phyloP scores from a whole-genome alignment of 2,888 invertebrate genomes.

The Cheilosia impressa region DNA sequence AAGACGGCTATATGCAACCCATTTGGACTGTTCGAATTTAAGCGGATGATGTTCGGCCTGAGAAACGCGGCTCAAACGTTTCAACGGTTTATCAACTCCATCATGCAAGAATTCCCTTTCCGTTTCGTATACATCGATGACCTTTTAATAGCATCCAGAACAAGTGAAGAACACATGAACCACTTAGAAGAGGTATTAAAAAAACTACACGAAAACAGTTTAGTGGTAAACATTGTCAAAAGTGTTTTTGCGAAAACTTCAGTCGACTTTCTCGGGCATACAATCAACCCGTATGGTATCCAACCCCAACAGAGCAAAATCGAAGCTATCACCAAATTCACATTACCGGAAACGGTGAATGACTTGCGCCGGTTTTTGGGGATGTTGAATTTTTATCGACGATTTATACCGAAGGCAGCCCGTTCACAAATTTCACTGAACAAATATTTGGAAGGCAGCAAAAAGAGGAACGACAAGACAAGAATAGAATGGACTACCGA shows the following conservation, averaged over 20 bases:
- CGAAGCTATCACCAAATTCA: slow-evolving; percentile 54
- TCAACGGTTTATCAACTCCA: slow-evolving; percentile 59
- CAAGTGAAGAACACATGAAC: slow-evolving; percentile 68
- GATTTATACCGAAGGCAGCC: slow-evolving; percentile 51
- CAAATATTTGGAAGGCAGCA: slow-evolving; percentile 41
- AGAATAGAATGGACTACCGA: slow-evolving; percentile 38
- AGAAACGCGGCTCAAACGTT: slow-evolving; percentile 68
- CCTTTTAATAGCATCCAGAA: slow-evolving; percentile 76
- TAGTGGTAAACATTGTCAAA: slow-evolving; percentile 74
- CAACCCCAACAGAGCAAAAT: slow-evolving; percentile 59
- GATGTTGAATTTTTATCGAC: slow-evolving; percentile 69
- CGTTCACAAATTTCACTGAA: slow-evolving; percentile 33
- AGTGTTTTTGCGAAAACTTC: slow-evolving; percentile 53
- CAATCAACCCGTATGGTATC: slow-evolving; percentile 41
- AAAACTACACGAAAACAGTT: slow-evolving; percentile 72
- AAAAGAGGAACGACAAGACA: slow-evolving; percentile 49
- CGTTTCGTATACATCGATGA: slow-evolving; percentile 78
- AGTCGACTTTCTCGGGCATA: slow-evolving; percentile 67
- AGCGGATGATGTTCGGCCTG: slow-evolving; percentile 57
- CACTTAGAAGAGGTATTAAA: slow-evolving; percentile 74
- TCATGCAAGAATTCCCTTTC: slow-evolving; percentile 50
- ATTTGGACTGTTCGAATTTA: slow-evolving; percentile 65
- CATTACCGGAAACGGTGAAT: slow-evolving; percentile 50
- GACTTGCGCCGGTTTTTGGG: slow-evolving; percentile 75
- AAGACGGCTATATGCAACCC: slow-evolving; percentile 70